A percentile compares a stretch with the other conserved stretches of the same genome.
Evolutionary conservation across 92 coral and sea anemone species (phyloP).

Genomic region (Nematostella vectensis): DNA sequence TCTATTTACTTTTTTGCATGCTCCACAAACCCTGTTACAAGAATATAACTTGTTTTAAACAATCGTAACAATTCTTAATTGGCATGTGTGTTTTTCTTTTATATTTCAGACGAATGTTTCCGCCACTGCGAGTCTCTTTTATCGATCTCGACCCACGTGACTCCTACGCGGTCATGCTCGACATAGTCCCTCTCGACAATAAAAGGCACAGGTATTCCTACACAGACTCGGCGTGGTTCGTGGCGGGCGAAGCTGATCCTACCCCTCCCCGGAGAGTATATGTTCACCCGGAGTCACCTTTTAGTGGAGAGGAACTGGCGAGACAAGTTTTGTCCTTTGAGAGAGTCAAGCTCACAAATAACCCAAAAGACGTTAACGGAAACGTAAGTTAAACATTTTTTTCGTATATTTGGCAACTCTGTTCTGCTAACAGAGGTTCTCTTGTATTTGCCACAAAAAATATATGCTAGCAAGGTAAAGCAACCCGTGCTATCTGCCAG

Average conservation of each 20-base stretch:
- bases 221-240: conserved; percentile 90
- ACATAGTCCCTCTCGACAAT: conserved; percentile 56
- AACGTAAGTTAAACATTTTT: conserved; percentile 84
- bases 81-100: no score
- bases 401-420: no score
- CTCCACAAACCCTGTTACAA: no score
- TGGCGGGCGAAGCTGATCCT: conserved; percentile 84
- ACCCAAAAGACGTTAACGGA: conserved; percentile 69
- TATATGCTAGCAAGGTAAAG: no score
- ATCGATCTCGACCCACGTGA: conserved; percentile 49
- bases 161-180: conserved; percentile 56
- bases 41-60: background rate
- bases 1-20: no score
- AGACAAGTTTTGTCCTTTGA: conserved; percentile 75
- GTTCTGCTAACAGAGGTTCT: no score
- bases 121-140: conserved; percentile 72
- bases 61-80: background rate
- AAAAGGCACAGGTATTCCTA: conserved; percentile 85
- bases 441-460: no score
- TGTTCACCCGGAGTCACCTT: conserved; percentile 81
- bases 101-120: conserved; percentile 84
- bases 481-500: no score
- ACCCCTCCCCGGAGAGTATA: conserved; percentile 66
- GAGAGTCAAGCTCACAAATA: conserved; percentile 83
- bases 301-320: conserved; percentile 58